Conservation (phyloP, 1,140 invertebrate species). For the Anastrepha obliqua region DNA sequence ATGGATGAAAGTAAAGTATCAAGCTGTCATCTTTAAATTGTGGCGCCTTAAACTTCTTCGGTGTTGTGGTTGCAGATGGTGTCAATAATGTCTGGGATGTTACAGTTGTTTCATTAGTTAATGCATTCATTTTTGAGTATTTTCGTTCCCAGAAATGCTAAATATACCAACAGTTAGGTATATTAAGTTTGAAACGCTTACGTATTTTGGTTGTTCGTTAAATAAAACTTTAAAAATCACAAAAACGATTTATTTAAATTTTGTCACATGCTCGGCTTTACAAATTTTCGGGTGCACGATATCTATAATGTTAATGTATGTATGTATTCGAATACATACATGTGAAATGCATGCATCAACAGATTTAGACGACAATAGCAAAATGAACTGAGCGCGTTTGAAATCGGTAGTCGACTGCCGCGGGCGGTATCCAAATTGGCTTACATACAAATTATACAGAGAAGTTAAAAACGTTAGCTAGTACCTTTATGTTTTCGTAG, state of each 20-base stretch:
- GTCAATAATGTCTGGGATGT: not conserved
- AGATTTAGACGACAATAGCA: not conserved
- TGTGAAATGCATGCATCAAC: not conserved
- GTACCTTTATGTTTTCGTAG: not conserved
- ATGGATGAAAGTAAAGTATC: slow-evolving; percentile 81
- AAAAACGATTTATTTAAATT: slow-evolving; percentile 6
- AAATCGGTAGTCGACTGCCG: slow-evolving; percentile 23
- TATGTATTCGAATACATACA: not conserved
- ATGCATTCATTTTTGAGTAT: not conserved
- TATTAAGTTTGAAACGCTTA: not conserved
- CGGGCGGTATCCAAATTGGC: not conserved
- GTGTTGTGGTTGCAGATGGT: not conserved
- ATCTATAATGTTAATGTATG: not conserved
- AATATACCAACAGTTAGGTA: not conserved
- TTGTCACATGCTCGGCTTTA: slow-evolving; percentile 45
- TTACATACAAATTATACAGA: slow-evolving; percentile 22
- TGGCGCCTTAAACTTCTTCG: slow-evolving; percentile 65
- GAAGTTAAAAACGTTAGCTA: slow-evolving; percentile 16
- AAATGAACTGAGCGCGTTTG: slow-evolving; percentile 24
- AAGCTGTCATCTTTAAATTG: slow-evolving; percentile 74
- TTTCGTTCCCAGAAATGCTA: not conserved
- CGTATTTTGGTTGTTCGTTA: not conserved
- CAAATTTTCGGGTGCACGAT: not conserved
- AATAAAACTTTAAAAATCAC: not conserved
- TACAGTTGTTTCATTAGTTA: not conserved